Evolutionary conservation across 35 echinoderm and acorn worm species (phyloP).

Genomic region (Holothuria glaberrima): DNA sequence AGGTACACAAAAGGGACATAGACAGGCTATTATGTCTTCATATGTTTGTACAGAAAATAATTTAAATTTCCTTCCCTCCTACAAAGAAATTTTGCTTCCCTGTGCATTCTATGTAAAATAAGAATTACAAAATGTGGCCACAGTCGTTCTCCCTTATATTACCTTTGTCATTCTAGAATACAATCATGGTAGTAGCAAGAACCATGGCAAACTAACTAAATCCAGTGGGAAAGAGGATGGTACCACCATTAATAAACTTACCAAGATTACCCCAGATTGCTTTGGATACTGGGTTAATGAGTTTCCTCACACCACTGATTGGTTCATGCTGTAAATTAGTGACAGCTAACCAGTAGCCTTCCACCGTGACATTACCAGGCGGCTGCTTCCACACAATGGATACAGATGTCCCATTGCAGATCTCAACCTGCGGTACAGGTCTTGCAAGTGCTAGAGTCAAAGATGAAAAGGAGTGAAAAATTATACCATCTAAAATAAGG

Average conservation of each 20-base stretch:
- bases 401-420: conserved; percentile 8
- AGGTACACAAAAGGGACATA: no score
- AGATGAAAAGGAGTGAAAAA: not conserved
- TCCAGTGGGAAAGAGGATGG: not conserved
- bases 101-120: no score
- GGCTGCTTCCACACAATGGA: conserved; percentile 7
- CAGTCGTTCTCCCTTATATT: no score
- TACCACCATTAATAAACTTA: not conserved
- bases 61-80: no score
- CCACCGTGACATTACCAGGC: conserved; percentile 1
- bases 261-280: conserved; percentile 25
- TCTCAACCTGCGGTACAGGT: not conserved
- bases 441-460: not conserved
- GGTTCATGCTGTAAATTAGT: conserved; percentile 16
- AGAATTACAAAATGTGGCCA: no score
- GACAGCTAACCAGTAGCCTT: conserved; percentile 28
- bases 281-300: not conserved
- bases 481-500: not conserved
- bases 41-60: no score
- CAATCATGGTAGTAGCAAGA: no score
- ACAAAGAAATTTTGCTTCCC: no score
- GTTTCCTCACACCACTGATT: conserved; percentile 1
- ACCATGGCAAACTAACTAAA: no score
- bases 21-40: no score
- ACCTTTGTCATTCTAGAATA: no score